phyloP scores from a whole-genome alignment of 2,888 invertebrate species.

The Frankliniella intonsa region DNA sequence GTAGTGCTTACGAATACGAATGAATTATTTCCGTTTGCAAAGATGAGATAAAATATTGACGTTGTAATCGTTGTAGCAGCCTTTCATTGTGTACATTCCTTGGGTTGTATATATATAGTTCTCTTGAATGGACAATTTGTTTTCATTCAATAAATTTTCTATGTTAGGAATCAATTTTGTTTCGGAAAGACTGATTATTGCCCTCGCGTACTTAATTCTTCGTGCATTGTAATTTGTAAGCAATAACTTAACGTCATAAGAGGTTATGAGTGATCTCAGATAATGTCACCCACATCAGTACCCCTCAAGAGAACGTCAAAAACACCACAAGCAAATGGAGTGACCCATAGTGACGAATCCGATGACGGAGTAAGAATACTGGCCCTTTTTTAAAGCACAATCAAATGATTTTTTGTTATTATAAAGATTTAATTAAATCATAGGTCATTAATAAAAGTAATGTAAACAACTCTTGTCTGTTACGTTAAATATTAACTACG shows the following conservation, averaged over 20 bases:
- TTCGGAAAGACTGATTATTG: background rate
- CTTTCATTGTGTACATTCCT: background rate
- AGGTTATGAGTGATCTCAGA: background rate
- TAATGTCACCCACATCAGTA: background rate
- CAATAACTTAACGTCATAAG: background rate
- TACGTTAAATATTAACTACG: background rate
- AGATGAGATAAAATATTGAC: no score
- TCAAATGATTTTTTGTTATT: background rate
- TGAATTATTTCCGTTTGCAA: no score
- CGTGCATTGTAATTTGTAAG: background rate
- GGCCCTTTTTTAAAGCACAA: background rate
- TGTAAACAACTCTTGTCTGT: background rate
- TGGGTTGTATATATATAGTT: background rate
- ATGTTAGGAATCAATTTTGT: background rate
- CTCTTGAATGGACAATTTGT: background rate
- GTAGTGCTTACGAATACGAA: no score
- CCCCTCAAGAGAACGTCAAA: background rate
- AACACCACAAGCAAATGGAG: background rate
- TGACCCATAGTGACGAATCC: background rate
- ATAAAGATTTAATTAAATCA: background rate
- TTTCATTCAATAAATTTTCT: background rate
- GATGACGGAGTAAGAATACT: slow-evolving; percentile 4
- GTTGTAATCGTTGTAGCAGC: background rate
- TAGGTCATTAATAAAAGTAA: background rate
- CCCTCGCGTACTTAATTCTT: background rate